A percentile compares a stretch with the other conserved stretches of the same genome.
Conservation (phyloP, 1,140 invertebrate species). For the Drosophila orena region DNA sequence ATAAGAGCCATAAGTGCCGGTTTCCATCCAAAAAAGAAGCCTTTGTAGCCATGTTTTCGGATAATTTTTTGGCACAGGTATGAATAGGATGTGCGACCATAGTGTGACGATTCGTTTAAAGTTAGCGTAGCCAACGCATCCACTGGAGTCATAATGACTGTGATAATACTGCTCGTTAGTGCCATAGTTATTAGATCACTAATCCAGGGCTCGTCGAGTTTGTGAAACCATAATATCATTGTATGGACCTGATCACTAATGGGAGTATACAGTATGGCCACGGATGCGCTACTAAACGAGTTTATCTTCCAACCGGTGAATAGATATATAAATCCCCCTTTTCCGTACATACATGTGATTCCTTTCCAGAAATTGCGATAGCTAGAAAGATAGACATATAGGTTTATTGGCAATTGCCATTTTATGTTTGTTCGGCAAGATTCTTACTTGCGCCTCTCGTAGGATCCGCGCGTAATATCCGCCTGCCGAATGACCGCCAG, state of each 20-base stretch:
- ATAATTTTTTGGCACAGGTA: neutral
- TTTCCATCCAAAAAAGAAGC: slow-evolving; percentile 30
- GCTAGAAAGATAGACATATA: slow-evolving; percentile 5
- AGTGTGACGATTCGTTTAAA: slow-evolving; percentile 3
- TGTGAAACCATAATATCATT: neutral
- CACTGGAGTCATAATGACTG: slow-evolving; percentile 28
- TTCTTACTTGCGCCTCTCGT: slow-evolving; percentile 32
- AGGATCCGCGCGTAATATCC: slow-evolving; percentile 22
- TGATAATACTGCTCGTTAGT: slow-evolving; percentile 9
- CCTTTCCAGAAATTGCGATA: slow-evolving; percentile 8
- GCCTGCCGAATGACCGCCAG: slow-evolving; percentile 30
- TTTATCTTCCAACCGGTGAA: slow-evolving; percentile 33
- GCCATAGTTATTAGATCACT: neutral
- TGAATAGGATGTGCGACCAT: neutral
- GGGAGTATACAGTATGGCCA: slow-evolving; percentile 10
- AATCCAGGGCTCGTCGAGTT: neutral
- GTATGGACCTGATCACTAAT: neutral
- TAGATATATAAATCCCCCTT: slow-evolving; percentile 12
- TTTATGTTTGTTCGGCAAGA: neutral
- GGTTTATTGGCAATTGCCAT: neutral
- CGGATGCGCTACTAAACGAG: slow-evolving; percentile 1
- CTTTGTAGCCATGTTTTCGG: slow-evolving; percentile 17
- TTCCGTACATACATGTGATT: slow-evolving; percentile 24
- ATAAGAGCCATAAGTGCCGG: slow-evolving; percentile 6
- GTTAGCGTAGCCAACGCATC: slow-evolving; percentile 15